A percentile compares a stretch with the other conserved stretches of the same genome.
These are phyloP conservation scores for Lasioglossum leucozonium DNA, from an alignment of 2,888 invertebrate genomes.

Conservation along the genomic window DNA sequence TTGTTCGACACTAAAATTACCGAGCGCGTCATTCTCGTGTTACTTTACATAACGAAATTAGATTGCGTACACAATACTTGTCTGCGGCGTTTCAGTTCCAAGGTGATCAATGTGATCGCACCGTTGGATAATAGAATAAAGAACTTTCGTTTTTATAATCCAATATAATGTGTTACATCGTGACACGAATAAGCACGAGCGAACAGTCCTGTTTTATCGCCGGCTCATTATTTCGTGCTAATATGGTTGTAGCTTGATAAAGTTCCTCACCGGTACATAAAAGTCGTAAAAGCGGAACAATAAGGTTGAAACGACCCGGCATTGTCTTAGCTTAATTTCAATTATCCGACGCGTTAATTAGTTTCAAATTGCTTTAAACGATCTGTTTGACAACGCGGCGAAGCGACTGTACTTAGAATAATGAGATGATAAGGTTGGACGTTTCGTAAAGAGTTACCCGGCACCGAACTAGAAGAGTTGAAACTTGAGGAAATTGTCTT, in stretches of 20 bases:
- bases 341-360: not conserved
- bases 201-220: not conserved
- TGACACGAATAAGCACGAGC: too few species aligned
- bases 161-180: too few species aligned
- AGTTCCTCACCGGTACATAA: not conserved
- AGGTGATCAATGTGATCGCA: not conserved
- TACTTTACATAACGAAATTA: constrained; percentile 1
- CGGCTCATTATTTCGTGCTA: not conserved
- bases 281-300: not conserved
- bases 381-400: not conserved
- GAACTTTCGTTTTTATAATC: not conserved
- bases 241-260: not conserved
- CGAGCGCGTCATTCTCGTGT: not conserved
- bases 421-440: constrained; percentile 12
- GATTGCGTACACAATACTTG: not conserved
- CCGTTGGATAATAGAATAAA: not conserved
- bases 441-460: not conserved
- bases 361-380: not conserved
- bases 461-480: not conserved
- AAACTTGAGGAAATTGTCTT: constrained; percentile 1
- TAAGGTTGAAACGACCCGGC: not conserved
- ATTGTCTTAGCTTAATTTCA: constrained; percentile 4
- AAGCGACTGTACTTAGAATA: constrained; percentile 13
- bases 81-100: not conserved
- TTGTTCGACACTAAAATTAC: not conserved